phyloP scores from a whole-genome alignment of 1,140 invertebrate genomes.

The Cylas formicarius region DNA sequence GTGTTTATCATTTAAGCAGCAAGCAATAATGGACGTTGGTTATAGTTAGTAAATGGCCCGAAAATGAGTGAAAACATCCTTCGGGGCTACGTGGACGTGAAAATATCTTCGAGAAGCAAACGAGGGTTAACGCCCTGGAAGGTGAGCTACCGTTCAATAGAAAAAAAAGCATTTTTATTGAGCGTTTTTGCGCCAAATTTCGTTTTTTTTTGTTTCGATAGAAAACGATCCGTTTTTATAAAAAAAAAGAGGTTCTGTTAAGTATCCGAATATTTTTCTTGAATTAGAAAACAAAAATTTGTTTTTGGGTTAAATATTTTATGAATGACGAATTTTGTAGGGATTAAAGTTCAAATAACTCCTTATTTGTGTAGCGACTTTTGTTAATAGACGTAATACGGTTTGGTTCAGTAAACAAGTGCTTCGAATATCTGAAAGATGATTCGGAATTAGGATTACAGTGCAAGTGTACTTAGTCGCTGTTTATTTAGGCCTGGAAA shows the following conservation, averaged over 20 bases:
- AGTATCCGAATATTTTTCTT: too few relatives aligned
- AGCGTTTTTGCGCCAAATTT: background rate
- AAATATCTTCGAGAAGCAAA: slow-evolving; percentile 34
- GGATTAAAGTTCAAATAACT: background rate
- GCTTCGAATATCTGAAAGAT: background rate
- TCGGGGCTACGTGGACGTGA: slow-evolving; percentile 38
- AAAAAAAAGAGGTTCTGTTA: too few relatives aligned
- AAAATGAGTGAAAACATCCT: slow-evolving; percentile 24
- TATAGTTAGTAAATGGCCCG: too few relatives aligned
- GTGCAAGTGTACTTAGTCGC: background rate
- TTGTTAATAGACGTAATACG: background rate
- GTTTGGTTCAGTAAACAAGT: background rate
- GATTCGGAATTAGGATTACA: background rate
- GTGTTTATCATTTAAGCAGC: too few relatives aligned
- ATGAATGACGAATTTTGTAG: too few relatives aligned
- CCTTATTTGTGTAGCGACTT: background rate
- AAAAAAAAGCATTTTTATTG: background rate
- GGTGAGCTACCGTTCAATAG: slow-evolving; percentile 20
- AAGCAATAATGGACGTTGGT: too few relatives aligned
- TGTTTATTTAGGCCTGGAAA: slow-evolving; percentile 31
- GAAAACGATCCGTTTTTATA: too few relatives aligned
- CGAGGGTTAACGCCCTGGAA: slow-evolving; percentile 38
- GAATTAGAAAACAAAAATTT: too few relatives aligned
- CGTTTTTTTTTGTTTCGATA: background rate
- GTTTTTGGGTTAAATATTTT: too few relatives aligned